phyloP scores from a whole-genome alignment of 2,113 vertebrate species.

The Hyaena hyaena region DNA sequence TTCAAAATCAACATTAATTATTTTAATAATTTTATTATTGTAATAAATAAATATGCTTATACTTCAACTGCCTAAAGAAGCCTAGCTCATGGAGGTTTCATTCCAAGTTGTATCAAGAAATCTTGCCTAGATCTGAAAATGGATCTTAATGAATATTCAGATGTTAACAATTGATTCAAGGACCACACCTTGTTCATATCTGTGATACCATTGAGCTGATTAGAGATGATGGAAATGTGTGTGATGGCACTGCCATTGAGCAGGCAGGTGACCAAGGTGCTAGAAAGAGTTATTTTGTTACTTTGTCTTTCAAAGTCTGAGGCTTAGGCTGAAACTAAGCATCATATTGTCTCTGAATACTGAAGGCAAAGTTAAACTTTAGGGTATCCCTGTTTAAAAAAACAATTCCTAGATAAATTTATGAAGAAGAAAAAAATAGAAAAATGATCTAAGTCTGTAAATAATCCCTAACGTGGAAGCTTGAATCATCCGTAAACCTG shows the following conservation, averaged over 20 bases:
- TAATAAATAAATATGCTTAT: slow-evolving; percentile 68
- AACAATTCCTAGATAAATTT: neutral
- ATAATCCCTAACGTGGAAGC: neutral
- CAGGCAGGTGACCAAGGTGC: neutral
- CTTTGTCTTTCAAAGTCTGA: neutral
- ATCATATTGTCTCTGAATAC: neutral
- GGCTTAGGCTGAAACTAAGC: neutral
- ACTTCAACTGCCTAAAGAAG: slow-evolving; percentile 50
- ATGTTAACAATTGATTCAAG: neutral
- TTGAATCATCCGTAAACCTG: neutral
- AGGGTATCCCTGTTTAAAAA: neutral
- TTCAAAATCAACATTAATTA: slow-evolving; percentile 75
- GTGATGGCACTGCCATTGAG: neutral
- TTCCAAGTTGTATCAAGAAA: slow-evolving; percentile 47
- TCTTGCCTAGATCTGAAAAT: neutral
- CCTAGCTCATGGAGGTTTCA: neutral
- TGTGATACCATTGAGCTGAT: neutral
- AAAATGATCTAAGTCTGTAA: neutral
- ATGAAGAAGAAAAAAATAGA: neutral
- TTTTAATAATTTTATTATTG: slow-evolving; percentile 67
- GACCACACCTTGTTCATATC: neutral
- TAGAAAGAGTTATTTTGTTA: neutral
- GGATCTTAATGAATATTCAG: neutral
- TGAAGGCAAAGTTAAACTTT: neutral
- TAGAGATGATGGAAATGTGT: neutral